phyloP scores from a whole-genome alignment of 2,797 vertebrate species.

The Pampus argenteus region DNA sequence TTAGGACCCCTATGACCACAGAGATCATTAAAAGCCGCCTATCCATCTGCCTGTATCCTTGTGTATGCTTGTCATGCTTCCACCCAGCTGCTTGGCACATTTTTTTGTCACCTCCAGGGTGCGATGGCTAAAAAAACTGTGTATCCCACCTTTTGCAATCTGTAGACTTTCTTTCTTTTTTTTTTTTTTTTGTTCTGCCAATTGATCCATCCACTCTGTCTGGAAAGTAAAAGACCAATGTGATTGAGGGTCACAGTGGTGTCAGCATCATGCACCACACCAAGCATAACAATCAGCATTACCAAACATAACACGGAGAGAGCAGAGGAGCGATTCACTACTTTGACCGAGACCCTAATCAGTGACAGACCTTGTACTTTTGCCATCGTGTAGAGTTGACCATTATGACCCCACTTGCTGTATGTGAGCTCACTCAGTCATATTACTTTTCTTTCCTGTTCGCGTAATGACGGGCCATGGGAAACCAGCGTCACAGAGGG shows the following conservation, averaged over 20 bases:
- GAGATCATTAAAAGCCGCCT: conserved; percentile 19
- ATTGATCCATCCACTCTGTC: background rate
- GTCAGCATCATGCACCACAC: conserved; percentile 18
- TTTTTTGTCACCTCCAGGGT: conserved; percentile 5
- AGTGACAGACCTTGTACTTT: conserved; percentile 32
- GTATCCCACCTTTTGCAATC: background rate
- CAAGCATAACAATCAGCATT: conserved; percentile 36
- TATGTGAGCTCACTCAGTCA: conserved; percentile 22
- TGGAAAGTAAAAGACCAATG: conserved; percentile 1
- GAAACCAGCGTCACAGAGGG: conserved; percentile 51
- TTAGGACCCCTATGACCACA: conserved; percentile 20
- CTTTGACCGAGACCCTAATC: conserved; percentile 33
- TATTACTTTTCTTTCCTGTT: conserved; percentile 42
- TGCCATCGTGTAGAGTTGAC: conserved; percentile 11
- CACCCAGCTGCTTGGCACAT: background rate
- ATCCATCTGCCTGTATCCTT: conserved; percentile 12
- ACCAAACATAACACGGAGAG: conserved; percentile 19
- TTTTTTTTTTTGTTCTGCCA: conserved; percentile 9
- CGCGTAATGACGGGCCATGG: conserved; percentile 47
- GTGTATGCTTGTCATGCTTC: conserved; percentile 5
- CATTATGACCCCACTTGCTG: conserved; percentile 7
- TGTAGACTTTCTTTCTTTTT: background rate
- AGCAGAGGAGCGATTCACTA: conserved; percentile 17
- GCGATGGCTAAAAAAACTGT: background rate
- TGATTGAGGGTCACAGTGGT: conserved; percentile 7